Conservation (phyloP, 2,797 vertebrate genomes). For the Tapirus indicus region DNA sequence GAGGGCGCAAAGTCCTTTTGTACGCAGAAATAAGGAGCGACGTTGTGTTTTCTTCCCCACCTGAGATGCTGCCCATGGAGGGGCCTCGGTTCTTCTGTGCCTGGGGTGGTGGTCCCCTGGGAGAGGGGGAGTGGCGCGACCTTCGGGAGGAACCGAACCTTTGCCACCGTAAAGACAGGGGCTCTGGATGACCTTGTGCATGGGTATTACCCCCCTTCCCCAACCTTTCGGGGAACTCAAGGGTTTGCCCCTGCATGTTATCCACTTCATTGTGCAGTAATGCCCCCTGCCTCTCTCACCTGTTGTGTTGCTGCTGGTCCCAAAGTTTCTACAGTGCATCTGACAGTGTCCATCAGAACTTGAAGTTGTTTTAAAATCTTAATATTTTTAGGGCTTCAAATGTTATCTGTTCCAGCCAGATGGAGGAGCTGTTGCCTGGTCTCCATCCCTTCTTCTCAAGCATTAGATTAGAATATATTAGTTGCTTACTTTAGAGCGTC, state of each 20-base stretch:
- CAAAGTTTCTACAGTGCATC: slow-evolving; percentile 60
- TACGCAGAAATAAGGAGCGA: slow-evolving; percentile 76
- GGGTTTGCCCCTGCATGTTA: slow-evolving; percentile 26
- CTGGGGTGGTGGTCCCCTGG: slow-evolving; percentile 22
- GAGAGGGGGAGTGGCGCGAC: slow-evolving; percentile 43
- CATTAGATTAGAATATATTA: slow-evolving; percentile 59
- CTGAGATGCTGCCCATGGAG: slow-evolving; percentile 43
- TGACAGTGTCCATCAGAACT: slow-evolving; percentile 63
- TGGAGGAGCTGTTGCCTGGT: slow-evolving; percentile 75
- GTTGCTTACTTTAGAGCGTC: slow-evolving; percentile 51
- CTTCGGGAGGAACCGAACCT: not conserved
- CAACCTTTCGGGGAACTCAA: not conserved
- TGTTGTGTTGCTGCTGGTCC: slow-evolving; percentile 64
- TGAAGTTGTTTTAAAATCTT: slow-evolving; percentile 50
- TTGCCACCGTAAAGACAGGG: not conserved
- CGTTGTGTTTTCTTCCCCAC: slow-evolving; percentile 66
- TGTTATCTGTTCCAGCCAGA: slow-evolving; percentile 32
- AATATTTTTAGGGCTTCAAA: slow-evolving; percentile 18
- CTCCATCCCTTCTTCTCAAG: slow-evolving; percentile 7
- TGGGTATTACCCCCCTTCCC: not conserved
- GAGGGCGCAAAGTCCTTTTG: slow-evolving; percentile 80
- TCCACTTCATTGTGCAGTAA: not conserved
- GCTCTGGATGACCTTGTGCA: not conserved
- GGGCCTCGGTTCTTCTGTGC: not conserved
- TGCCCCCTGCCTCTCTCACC: slow-evolving; percentile 54